These are phyloP conservation scores for Halcyon leucocephala DNA, from an alignment of 2,797 vertebrate species.

Conservation along the genomic window DNA sequence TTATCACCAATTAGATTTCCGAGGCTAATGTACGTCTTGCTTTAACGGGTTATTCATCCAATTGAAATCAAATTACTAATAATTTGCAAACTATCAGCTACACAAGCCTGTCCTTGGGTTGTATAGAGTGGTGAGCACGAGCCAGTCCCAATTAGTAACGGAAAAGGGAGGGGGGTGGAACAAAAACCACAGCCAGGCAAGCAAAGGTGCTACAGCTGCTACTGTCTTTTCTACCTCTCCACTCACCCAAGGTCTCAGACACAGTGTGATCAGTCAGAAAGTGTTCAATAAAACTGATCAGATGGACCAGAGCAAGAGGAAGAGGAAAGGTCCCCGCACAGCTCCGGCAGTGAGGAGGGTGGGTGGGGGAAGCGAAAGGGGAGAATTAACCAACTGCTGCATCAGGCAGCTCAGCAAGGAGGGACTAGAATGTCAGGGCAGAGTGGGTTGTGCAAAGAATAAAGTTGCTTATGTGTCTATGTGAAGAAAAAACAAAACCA, in stretches of 20 bases:
- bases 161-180: neutral
- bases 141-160: neutral
- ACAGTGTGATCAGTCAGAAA: neutral
- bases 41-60: constrained; percentile 84
- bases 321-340: neutral
- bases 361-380: accelerated
- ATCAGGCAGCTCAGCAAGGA: neutral
- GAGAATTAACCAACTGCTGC: neutral
- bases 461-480: neutral
- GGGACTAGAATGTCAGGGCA: neutral
- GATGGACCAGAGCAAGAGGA: neutral
- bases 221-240: neutral
- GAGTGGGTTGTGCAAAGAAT: neutral
- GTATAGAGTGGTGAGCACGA: neutral
- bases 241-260: neutral
- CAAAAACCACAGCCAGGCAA: neutral
- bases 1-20: constrained; percentile 76
- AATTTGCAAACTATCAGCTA: constrained; percentile 90
- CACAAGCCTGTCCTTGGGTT: constrained; percentile 63
- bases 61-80: constrained; percentile 91
- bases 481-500: neutral
- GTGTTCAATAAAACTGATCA: neutral
- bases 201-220: neutral
- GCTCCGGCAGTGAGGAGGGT: neutral
- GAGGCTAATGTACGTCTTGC: constrained; percentile 87